Base-by-base conservation (phyloP, 2,797 vertebrate species). In the Leptoclinus maculatus region DNA sequence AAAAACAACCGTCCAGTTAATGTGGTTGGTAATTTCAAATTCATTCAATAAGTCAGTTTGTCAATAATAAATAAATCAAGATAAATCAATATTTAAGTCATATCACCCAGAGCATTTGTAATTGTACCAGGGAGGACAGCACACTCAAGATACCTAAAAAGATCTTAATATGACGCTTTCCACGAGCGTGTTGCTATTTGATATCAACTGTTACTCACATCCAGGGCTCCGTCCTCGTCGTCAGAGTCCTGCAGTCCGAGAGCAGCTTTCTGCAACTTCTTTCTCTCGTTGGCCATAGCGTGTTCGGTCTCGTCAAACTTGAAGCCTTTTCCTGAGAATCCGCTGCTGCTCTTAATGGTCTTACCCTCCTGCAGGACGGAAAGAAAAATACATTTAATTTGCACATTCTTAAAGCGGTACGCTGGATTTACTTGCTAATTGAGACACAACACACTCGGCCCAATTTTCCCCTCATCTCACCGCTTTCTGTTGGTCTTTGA, bases 251-350 rank as follows among this genome's bases (percentile, higher is more conserved):
- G 98, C 71, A 99, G 93, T 29, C 98, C 98, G 16, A 99, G 96
- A 56, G 98, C 98, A 13, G 97, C 97, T 92, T 99, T 99, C 85
- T 99, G 98, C 63, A 99, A 92, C 87, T 99, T 99, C 93, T 99
- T 99, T 12, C 98, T 95, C 91, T 99, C 98, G 0, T 99, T 99
- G 73, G 98, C 98, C 93, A 99, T 91, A 4, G 96, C 97, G 19
- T 99, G 98, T 77, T 99, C 98, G 0, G 97, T 99, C 94, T 99
- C 98, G 80, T 99, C 98, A 58, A 99, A 99, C 91, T 99, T 99
- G 86, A 99, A 99, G 67, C 98, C 98, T 94, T 99, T 99, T 56
- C 98, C 98, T 47, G 98, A 99, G 91, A 99, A 99, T 4, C 98
- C 98, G 19, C 98, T 99, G 93, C 97, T 98, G 94, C 98, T 99